Evolutionary conservation across 1,140 invertebrate species (phyloP).

Genomic region (Zaprionus davidi): DNA sequence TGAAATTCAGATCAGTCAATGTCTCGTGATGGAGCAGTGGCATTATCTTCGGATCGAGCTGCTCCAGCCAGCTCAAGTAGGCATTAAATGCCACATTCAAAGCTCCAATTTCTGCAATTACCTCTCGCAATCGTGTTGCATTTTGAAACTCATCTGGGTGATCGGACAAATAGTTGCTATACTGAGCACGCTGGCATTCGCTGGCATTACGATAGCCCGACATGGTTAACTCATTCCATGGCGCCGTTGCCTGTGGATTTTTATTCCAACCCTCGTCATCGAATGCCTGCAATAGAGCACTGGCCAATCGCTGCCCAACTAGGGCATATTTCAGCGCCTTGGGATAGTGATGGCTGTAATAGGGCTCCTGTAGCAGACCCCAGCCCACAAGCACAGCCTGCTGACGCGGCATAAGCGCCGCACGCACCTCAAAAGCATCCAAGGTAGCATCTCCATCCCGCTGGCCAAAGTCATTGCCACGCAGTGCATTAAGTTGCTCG

Average conservation of each 20-base stretch:
- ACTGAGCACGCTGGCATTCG: constrained; percentile 96
- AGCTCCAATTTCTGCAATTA: constrained; percentile 88
- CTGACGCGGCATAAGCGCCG: constrained; percentile 86
- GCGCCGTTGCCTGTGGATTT: constrained; percentile 83
- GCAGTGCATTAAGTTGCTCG: constrained; percentile 55
- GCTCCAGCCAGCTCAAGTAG: constrained; percentile 82
- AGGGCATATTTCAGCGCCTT: constrained; percentile 96
- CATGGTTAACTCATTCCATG: constrained; percentile 98
- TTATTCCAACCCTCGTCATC: constrained; percentile 97
- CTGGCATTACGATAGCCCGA: constrained; percentile 93
- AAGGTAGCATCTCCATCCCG: constrained; percentile 14
- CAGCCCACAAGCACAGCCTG: constrained; percentile 97
- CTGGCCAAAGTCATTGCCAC: constrained; percentile 46
- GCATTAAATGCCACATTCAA: constrained; percentile 87
- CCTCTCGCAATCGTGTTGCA: constrained; percentile 88
- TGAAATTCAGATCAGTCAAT: constrained; percentile 67
- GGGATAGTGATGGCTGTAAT: constrained; percentile 95
- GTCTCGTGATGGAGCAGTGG: constrained; percentile 58
- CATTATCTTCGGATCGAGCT: constrained; percentile 30
- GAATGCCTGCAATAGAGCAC: constrained; percentile 96
- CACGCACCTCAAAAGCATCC: constrained; percentile 60
- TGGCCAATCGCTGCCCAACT: constrained; percentile 97
- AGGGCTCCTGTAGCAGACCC: constrained; percentile 96
- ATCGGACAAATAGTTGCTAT: constrained; percentile 85
- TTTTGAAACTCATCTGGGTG: constrained; percentile 86